phyloP scores from a whole-genome alignment of 2,113 vertebrate species.

The Neodon shergylaensis region DNA sequence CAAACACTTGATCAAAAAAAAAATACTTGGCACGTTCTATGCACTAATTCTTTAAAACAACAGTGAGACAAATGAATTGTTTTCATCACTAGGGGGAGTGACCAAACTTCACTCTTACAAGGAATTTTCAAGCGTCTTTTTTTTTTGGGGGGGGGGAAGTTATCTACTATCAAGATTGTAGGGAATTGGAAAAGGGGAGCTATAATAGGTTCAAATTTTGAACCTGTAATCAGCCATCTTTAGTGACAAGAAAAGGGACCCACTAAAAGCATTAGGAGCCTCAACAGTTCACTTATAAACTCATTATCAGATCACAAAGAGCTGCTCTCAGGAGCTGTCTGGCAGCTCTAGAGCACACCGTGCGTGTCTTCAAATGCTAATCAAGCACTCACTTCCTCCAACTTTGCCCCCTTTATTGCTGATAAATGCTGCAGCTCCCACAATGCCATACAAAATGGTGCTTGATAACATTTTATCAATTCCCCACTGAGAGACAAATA shows the following conservation, averaged over 20 bases:
- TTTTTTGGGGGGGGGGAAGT: background rate
- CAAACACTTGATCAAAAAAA: background rate
- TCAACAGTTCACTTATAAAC: conserved; percentile 19
- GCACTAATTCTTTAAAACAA: conserved; percentile 7
- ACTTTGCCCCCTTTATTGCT: background rate
- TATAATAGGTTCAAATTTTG: background rate
- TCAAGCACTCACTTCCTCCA: conserved; percentile 14
- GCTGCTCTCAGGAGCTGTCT: background rate
- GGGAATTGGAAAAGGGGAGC: background rate
- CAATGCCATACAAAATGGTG: conserved; percentile 26
- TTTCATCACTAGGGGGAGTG: background rate
- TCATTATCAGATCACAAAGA: background rate
- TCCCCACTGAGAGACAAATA: conserved; percentile 17
- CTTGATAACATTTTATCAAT: conserved; percentile 47
- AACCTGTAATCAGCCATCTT: background rate
- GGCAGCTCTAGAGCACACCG: conserved; percentile 25
- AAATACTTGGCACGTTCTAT: background rate
- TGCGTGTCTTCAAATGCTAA: conserved; percentile 40
- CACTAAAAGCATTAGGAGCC: background rate
- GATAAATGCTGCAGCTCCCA: conserved; percentile 14
- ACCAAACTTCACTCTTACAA: background rate
- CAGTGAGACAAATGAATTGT: background rate
- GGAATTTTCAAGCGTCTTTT: conserved; percentile 34
- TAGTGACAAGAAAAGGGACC: background rate
- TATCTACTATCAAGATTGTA: background rate